Evolutionary conservation across 1,140 invertebrate species (phyloP), one percentile per base, ranked within the genome.

Genomic region (Drosophila melanogaster): DNA sequence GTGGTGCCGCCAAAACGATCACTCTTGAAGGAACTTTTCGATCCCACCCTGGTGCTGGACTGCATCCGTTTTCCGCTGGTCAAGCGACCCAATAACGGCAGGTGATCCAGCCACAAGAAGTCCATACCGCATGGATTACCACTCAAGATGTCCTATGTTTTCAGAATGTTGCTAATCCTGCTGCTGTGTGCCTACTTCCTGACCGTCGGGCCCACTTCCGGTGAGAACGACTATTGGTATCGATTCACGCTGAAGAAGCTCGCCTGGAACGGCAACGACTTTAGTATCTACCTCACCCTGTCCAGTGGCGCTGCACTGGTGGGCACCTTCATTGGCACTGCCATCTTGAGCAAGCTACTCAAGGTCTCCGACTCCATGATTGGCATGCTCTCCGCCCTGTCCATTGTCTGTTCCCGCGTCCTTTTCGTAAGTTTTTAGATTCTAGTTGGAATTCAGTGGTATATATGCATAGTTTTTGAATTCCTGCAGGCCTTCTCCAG

Each of bases 261-360:
- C 0, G 90, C 85, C 51, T 92, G 92, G 92, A 91, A 92, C 58
- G 92, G 91, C 43, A 81, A 91, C 50, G 73, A 91, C 37, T 92
- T 80, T 49, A 87, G 90, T 26, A 72, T 90, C 5, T 92, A 84
- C 44, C 51, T 65, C 10, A 92, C 92, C 4, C 70, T 92, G 38
- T 74, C 75, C 2, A 85, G 81, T 15, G 65, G 75, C 1, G 77
- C 87, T 0, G 87, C 80, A 0, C 38, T 89, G 15, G 75, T 69
- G 62, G 91, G 91, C 38, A 92, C 92, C 6, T 90, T 92, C 4
- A 79, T 92, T 47, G 91, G 91, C 0, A 92, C 91, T 1, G 90
- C 85, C 3, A 85, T 92, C 10, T 72, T 92, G 1, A 92, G 91
- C 60, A 92, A 92, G 54, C 8, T 90, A 11, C 33, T 92, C 0